Conservation (phyloP, 2,113 vertebrate species). For the Haemorhous mexicanus region DNA sequence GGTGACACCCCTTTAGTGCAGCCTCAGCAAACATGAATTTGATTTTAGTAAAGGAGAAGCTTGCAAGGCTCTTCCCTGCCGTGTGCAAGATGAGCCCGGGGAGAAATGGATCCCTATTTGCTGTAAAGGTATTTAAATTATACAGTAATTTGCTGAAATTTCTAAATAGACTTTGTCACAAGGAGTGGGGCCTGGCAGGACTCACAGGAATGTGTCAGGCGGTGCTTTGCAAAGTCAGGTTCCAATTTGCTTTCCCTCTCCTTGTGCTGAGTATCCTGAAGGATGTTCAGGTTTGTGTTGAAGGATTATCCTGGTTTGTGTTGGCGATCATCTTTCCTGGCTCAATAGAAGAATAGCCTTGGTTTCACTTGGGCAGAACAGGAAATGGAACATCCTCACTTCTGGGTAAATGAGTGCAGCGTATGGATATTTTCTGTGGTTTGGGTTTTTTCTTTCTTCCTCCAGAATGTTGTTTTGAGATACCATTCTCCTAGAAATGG, state of each 20-base stretch:
- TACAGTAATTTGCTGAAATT: neutral
- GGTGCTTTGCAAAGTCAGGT: neutral
- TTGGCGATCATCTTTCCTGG: neutral
- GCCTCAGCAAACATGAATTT: neutral
- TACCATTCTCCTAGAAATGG: neutral
- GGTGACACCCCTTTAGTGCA: neutral
- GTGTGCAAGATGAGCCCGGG: rapidly evolving
- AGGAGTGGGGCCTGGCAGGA: neutral
- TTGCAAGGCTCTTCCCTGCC: neutral
- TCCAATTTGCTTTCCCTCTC: neutral
- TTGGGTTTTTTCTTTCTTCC: neutral
- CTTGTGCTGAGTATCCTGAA: neutral
- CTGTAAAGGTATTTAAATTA: neutral
- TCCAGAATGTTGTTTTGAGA: neutral
- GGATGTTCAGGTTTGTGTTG: neutral
- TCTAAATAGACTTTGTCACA: neutral
- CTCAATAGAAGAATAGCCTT: neutral
- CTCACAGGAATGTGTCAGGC: neutral
- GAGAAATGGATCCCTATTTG: neutral
- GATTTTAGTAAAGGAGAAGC: neutral
- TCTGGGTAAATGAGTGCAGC: neutral
- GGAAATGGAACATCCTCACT: neutral
- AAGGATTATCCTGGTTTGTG: neutral
- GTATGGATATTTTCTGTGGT: neutral
- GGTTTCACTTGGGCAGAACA: neutral